phyloP scores from a whole-genome alignment of 1,140 invertebrate species.

The Bombus cullumanus region DNA sequence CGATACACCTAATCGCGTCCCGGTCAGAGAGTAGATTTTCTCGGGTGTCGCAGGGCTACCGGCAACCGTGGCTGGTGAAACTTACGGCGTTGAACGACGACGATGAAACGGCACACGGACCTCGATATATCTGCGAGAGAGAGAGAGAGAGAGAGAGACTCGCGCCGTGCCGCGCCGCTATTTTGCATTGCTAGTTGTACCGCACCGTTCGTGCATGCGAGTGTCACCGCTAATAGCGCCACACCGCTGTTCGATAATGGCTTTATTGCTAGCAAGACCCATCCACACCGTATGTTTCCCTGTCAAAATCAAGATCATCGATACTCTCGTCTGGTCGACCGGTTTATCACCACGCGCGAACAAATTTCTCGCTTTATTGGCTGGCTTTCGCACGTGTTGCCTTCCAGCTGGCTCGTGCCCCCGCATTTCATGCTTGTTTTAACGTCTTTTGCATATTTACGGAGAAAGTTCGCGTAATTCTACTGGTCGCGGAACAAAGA shows the following conservation, averaged over 20 bases:
- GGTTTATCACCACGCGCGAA: background rate
- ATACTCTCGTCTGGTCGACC: background rate
- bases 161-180: background rate
- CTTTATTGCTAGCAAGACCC: conserved; percentile 49
- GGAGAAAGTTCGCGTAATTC: background rate
- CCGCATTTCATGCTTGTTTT: too few species aligned
- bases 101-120: conserved; percentile 8
- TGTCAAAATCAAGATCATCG: conserved; percentile 28
- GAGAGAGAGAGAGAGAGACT: background rate
- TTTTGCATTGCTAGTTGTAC: conserved; percentile 63
- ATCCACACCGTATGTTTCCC: conserved; percentile 6
- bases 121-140: conserved; percentile 14
- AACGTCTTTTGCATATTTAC: background rate
- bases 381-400: background rate
- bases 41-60: background rate
- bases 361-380: conserved; percentile 3
- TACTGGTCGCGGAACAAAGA: too few species aligned
- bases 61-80: background rate
- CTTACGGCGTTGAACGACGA: background rate
- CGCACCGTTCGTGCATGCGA: conserved; percentile 31
- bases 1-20: conserved; percentile 45
- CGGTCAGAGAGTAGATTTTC: conserved; percentile 27
- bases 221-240: conserved; percentile 15
- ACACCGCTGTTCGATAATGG: conserved; percentile 58
- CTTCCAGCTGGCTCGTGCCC: background rate